Conservation (phyloP, 2,888 invertebrate species). For the Uropetala carovei region DNA sequence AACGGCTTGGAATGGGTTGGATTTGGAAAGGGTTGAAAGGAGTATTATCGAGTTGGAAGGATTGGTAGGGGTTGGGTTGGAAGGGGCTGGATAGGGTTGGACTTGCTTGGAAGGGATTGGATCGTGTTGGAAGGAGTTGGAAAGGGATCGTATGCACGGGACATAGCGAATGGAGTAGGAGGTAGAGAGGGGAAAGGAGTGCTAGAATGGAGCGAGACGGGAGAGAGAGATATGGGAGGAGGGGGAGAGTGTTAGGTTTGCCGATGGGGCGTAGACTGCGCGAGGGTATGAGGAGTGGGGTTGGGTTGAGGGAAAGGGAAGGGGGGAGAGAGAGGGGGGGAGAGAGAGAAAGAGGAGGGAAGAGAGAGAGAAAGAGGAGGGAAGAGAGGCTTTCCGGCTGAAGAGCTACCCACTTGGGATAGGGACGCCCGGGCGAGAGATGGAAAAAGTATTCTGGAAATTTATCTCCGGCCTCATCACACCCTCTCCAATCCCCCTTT, state of each 20-base stretch:
- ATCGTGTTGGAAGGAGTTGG: too few relatives aligned
- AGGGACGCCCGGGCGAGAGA: conserved; percentile 27
- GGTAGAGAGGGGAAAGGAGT: not conserved
- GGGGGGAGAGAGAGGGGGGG: not conserved
- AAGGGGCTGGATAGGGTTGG: too few relatives aligned
- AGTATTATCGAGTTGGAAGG: too few relatives aligned
- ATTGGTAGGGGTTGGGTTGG: too few relatives aligned
- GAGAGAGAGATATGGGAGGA: not conserved
- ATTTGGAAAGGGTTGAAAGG: too few relatives aligned
- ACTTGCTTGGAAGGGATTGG: too few relatives aligned
- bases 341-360: conserved; percentile 4
- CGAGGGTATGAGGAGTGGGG: not conserved
- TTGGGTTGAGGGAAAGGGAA: not conserved
- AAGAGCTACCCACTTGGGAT: conserved; percentile 13
- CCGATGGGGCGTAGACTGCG: conserved; percentile 19
- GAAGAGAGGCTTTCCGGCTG: not conserved
- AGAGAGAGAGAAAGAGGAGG: not conserved
- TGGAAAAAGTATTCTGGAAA: conserved; percentile 52
- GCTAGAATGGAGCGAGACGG: too few relatives aligned
- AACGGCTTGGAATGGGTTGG: too few relatives aligned
- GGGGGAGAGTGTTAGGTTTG: not conserved
- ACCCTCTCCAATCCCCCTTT: not conserved
- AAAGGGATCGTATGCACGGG: too few relatives aligned
- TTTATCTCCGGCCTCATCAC: conserved; percentile 31
- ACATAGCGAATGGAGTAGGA: too few relatives aligned